Base-by-base conservation (phyloP, 2,113 vertebrate genomes). In the Eptesicus fuscus region DNA sequence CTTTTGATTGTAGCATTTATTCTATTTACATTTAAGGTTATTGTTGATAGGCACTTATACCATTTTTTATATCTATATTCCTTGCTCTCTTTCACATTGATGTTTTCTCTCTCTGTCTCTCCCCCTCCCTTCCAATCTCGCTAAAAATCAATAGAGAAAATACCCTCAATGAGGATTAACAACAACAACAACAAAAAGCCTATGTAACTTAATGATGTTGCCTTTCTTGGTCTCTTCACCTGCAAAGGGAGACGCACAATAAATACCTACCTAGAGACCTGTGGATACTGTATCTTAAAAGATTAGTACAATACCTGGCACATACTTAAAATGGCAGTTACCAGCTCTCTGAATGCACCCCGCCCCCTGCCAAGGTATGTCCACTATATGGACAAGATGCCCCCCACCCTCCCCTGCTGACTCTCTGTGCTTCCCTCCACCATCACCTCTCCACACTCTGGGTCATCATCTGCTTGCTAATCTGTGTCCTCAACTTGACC, bases 331-430 rank as follows among this genome's bases (percentile, higher is more conserved):
- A 86, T 4, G 35, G 28, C 85, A 91, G 49, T 17, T 25, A 25
- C 78, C 44, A 32, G 23, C n/a, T 28, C 32, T 49, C 71, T n/a
- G 30, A 35, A 61, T 16, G 13, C 5, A 56, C 35, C 28, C 23
- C 28, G 7, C 4, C 1, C 7, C 42, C 2, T 1, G 0, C 3
- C 17, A 14, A 32, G 78, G 51, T n/a, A 37, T 23, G 59, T n/a
- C 23, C 20, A 56, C 63, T 9, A 35, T 44, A 7, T 23, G 18
- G 49, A 7, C 0, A 0, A 69, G 25, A 32, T 28, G 8, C 10
- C 44, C 17, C 28, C 6, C 11, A 2, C 14, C 8, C 2, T 49
- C 59, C 22, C 7, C 9, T 22, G 1, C 20, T 14, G 7, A 69
- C 70, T 44, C 30, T 11, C 71, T 87, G 69, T 14, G 22, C 25